phyloP scores from a whole-genome alignment of 1,140 invertebrate genomes.

The Archivesica marissinica region DNA sequence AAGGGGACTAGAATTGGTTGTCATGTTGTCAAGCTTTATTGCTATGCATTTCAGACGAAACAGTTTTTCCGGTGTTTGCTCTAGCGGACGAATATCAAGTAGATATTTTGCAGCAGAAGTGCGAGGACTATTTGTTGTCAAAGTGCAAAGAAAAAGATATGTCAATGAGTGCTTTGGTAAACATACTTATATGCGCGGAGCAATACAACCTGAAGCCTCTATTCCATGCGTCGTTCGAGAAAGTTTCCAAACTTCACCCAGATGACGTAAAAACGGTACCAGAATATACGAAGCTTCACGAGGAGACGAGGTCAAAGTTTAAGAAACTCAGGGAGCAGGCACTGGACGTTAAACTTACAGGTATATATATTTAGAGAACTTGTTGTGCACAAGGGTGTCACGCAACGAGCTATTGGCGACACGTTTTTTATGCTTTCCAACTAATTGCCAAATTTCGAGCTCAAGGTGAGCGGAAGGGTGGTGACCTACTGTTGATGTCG shows the following conservation, averaged over 20 bases:
- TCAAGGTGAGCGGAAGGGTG: no score
- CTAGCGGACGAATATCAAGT: conserved; percentile 65
- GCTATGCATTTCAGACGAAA: conserved; percentile 52
- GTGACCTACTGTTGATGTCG: no score
- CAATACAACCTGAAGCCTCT: conserved; percentile 49
- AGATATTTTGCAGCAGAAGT: conserved; percentile 42
- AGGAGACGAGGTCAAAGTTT: conserved; percentile 38
- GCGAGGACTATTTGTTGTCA: conserved; percentile 56
- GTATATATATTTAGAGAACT: no score
- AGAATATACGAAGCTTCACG: conserved; percentile 42
- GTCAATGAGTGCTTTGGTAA: conserved; percentile 38
- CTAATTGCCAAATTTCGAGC: no score
- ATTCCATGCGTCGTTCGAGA: conserved; percentile 48
- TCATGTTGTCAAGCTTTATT: no score
- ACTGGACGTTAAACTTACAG: conserved; percentile 55
- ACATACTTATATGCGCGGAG: conserved; percentile 52
- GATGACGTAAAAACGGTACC: conserved; percentile 14
- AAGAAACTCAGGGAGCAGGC: conserved; percentile 25
- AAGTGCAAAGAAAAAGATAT: conserved; percentile 40
- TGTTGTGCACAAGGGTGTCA: no score
- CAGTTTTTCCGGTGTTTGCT: conserved; percentile 43
- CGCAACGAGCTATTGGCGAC: no score
- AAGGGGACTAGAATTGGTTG: no score
- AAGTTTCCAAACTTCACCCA: conserved; percentile 51
- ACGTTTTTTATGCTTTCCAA: no score